Conservation (phyloP, 1,140 invertebrate genomes). For the Solenopsis fugax region DNA sequence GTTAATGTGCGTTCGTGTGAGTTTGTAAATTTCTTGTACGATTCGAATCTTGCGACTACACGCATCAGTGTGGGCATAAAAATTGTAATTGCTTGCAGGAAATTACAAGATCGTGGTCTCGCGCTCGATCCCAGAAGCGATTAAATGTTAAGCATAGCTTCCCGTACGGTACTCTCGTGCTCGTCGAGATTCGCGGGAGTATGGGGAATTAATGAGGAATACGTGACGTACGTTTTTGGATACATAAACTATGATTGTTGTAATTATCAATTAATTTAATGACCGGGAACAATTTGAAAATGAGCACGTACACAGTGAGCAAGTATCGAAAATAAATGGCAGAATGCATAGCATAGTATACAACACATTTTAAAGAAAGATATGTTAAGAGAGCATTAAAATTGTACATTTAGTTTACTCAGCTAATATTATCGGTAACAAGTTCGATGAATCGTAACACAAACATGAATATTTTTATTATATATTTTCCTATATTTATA, state of each 20-base stretch:
- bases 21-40: neutral
- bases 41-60: conserved; percentile 3
- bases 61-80: neutral
- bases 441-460: too few relatives aligned
- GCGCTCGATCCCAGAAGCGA: conserved; percentile 9
- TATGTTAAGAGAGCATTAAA: too few relatives aligned
- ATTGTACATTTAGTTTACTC: too few relatives aligned
- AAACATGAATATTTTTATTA: too few relatives aligned
- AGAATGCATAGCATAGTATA: neutral
- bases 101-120: conserved; percentile 21
- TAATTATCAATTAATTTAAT: conserved; percentile 39
- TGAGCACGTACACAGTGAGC: neutral
- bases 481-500: too few relatives aligned
- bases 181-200: neutral
- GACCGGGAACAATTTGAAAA: neutral
- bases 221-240: neutral
- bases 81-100: conserved; percentile 17
- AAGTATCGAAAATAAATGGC: neutral
- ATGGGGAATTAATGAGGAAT: neutral
- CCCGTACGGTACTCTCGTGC: neutral
- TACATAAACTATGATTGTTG: neutral
- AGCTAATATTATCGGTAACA: too few relatives aligned
- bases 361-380: neutral
- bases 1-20: neutral
- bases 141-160: conserved; percentile 41